These are phyloP conservation scores for Pyrrhosoma nymphula DNA, from an alignment of 2,888 invertebrate genomes.

Conservation along the genomic window DNA sequence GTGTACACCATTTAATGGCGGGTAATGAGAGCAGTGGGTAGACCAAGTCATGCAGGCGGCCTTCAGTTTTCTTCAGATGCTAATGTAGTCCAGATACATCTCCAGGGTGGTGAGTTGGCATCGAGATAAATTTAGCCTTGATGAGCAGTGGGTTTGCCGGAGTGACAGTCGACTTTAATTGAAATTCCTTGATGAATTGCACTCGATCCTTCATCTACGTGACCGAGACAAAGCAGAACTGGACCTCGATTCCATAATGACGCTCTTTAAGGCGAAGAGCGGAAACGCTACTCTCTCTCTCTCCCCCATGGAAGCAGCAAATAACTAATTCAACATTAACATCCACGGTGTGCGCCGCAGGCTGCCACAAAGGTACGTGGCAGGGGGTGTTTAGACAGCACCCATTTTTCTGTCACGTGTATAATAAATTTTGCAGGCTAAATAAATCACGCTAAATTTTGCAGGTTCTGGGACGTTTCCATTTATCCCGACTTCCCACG, in stretches of 20 bases:
- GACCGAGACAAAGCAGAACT: background rate
- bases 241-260: slow-evolving; percentile 1
- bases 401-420: too few species aligned
- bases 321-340: background rate
- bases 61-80: slow-evolving; percentile 1
- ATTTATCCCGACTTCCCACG: too few species aligned
- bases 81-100: slow-evolving; percentile 23
- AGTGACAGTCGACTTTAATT: slow-evolving; percentile 22
- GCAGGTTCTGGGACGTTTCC: too few species aligned
- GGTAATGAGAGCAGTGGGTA: background rate
- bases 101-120: background rate
- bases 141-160: background rate
- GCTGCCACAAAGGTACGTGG: too few species aligned
- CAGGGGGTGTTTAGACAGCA: too few species aligned
- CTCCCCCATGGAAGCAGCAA: background rate
- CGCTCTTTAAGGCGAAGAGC: background rate
- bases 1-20: background rate
- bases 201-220: background rate
- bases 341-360: too few species aligned
- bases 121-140: slow-evolving; percentile 35
- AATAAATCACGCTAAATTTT: too few species aligned
- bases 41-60: background rate
- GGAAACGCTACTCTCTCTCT: background rate
- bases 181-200: slow-evolving; percentile 28
- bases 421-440: too few species aligned